Base-by-base conservation (phyloP, 2,113 vertebrate species). In the Hippocampus zosterae region DNA sequence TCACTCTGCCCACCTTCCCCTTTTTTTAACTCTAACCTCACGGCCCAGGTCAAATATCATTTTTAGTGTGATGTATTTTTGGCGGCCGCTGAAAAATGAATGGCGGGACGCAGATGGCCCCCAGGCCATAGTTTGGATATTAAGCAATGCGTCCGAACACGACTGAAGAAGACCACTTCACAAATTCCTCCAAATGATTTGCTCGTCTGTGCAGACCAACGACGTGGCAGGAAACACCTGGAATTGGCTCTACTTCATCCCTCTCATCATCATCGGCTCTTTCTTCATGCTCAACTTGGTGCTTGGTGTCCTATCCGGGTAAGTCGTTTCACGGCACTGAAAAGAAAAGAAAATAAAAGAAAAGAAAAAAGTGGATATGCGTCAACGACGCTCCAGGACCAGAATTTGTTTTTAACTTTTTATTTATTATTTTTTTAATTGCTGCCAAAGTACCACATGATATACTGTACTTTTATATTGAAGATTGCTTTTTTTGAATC, bases 211-310 rank as follows among this genome's bases (percentile, higher is more conserved):
- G 6, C 91, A 98, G 96, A 95, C 95, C 2, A 97, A 98, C 0
- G 95, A 97, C 0, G 95, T 94, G 0, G 92, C 91, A 1, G 96
- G 96, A 68, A 95, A 95, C 79, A 93, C 92, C 53, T 98, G 96
- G 95, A 97, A 97, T 77, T 98, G 96, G 96, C 91, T 97, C 52
- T 98, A 97, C 88, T 98, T 98, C 91, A 94, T 98, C 83, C 95
- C 96, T 0, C 95, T 98, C 87, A 98, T 97, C 92, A 95, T 98
- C 92, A 96, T 98, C 0, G 95, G 96, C 63, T 98, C 95, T 71
- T 98, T 97, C 92, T 97, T 97, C 91, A 97, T 98, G 96, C 94
- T 97, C 81, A 98, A 97, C 90, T 89, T 98, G 90, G 96, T 97
- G 67, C 92, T 97, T 72, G 96, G 96, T 0, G 96, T 98, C 79